Evolutionary conservation across 2,113 vertebrate genomes (phyloP).

Genomic region (Pipra filicauda): DNA sequence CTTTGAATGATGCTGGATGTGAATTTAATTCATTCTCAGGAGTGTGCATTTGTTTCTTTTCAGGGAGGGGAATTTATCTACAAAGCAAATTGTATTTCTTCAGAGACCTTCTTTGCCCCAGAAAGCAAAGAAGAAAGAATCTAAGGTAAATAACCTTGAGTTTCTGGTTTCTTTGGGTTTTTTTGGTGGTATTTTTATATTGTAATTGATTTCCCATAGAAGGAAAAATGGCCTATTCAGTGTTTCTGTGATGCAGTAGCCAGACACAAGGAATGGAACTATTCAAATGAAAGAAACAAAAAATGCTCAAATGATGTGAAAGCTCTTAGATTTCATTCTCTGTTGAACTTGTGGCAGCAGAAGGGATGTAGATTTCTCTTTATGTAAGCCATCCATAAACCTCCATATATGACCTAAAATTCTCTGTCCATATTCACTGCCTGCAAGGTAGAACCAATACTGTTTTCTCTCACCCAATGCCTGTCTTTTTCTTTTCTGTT

Average conservation of each 20-base stretch:
- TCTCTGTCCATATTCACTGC: neutral
- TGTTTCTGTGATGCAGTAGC: neutral
- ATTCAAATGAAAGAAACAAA: neutral
- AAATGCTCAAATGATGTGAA: neutral
- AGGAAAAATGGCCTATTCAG: neutral
- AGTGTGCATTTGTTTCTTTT: slow-evolving; percentile 63
- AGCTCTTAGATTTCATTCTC: neutral
- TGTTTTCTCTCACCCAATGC: neutral
- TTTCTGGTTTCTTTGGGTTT: slow-evolving; percentile 22
- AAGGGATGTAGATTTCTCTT: neutral
- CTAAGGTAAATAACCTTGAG: slow-evolving; percentile 82
- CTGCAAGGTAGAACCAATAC: neutral
- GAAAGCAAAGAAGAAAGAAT: slow-evolving; percentile 88
- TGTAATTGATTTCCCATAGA: neutral
- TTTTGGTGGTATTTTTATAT: neutral
- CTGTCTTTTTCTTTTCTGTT: neutral
- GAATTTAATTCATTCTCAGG: slow-evolving; percentile 30
- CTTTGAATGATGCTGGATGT: neutral
- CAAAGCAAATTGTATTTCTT: slow-evolving; percentile 97
- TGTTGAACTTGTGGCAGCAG: neutral
- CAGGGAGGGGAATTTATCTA: slow-evolving; percentile 93
- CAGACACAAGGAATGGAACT: neutral
- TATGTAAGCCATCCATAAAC: neutral
- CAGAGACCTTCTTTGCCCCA: slow-evolving; percentile 92
- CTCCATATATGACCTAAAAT: neutral